Evolutionary conservation across 2,888 invertebrate genomes (phyloP).

Genomic region (Hipparchia sbordonii): DNA sequence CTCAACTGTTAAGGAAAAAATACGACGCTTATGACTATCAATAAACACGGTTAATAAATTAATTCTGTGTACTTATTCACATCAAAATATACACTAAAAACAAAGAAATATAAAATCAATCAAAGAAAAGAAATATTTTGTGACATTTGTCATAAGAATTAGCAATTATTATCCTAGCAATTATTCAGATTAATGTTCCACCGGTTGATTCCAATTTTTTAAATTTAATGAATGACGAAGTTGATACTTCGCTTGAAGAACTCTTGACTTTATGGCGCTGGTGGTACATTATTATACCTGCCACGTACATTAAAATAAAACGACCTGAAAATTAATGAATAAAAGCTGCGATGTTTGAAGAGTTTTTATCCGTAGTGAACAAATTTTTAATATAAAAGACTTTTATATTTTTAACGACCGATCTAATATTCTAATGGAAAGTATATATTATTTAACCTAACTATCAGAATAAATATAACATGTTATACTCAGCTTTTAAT

Average conservation of each 20-base stretch:
- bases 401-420: not conserved
- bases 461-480: too few species aligned
- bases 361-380: not conserved
- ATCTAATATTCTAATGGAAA: not conserved
- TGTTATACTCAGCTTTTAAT: not conserved
- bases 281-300: constrained; percentile 6
- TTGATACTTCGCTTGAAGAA: constrained; percentile 19
- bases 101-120: not conserved
- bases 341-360: constrained; percentile 3
- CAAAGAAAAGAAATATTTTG: not conserved
- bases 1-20: constrained; percentile 47
- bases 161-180: not conserved
- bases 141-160: not conserved
- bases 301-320: constrained; percentile 18
- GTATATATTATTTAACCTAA: not conserved
- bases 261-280: constrained; percentile 17
- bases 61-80: not conserved
- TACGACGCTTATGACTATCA: constrained; percentile 54
- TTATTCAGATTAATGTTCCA: not conserved
- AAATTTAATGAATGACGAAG: constrained; percentile 27
- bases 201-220: constrained; percentile 9
- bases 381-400: constrained; percentile 1
- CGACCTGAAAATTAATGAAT: not conserved
- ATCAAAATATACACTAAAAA: too few species aligned
- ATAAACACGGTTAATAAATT: constrained; percentile 15